Evolutionary conservation across 2,113 vertebrate species (phyloP).

Genomic region (Cyanoliseus patagonus): DNA sequence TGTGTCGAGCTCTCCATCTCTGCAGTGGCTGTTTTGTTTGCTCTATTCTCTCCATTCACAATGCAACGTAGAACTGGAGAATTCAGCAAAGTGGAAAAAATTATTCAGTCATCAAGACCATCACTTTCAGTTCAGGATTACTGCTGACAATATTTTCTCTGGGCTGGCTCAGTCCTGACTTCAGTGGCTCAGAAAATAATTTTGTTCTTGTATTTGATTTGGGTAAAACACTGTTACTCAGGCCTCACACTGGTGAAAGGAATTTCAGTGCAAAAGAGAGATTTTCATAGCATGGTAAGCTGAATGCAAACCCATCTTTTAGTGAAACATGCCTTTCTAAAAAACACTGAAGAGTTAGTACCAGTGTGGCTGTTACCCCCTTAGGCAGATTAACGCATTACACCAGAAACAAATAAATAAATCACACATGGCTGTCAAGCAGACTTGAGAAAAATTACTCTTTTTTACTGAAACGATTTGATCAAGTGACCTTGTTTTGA

Average conservation of each 20-base stretch:
- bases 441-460: not conserved
- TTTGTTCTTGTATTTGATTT: not conserved
- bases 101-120: not conserved
- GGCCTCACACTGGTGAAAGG: not conserved
- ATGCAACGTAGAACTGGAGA: not conserved
- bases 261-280: not conserved
- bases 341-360: not conserved
- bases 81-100: not conserved
- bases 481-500: not conserved
- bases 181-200: not conserved
- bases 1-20: not conserved
- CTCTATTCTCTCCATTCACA: not conserved
- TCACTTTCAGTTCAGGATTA: not conserved
- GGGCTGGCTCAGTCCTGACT: not conserved
- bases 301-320: not conserved
- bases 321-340: not conserved
- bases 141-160: not conserved
- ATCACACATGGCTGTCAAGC: not conserved
- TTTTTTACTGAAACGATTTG: not conserved
- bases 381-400: not conserved
- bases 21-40: not conserved
- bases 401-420: slow-evolving; percentile 29
- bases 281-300: not conserved
- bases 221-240: not conserved
- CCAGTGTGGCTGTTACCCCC: not conserved